phyloP scores from a whole-genome alignment of 2,113 vertebrate species.

The Toxotes chatareus region DNA sequence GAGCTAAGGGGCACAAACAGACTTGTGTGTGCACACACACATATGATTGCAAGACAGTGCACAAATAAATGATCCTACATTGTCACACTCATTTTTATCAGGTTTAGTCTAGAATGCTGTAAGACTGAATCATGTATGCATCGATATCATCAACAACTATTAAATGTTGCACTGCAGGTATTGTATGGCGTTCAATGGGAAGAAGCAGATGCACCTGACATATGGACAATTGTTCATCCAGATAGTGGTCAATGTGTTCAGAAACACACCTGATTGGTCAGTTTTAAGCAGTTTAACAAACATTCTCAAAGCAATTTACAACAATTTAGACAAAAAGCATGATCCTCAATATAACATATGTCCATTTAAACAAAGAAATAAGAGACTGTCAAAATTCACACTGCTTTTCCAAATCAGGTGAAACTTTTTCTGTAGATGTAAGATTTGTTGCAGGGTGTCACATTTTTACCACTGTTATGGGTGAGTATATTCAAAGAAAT shows the following conservation, averaged over 20 bases:
- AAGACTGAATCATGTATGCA: conserved; percentile 18
- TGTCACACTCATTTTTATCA: neutral
- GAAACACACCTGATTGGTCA: conserved; percentile 39
- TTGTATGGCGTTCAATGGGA: neutral
- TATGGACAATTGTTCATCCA: conserved; percentile 61
- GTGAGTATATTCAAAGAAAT: neutral
- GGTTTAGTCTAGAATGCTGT: neutral
- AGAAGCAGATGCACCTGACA: conserved; percentile 58
- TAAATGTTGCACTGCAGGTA: neutral
- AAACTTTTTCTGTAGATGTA: neutral
- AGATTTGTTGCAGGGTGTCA: neutral
- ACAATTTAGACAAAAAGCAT: neutral
- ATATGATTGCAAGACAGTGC: conserved; percentile 37
- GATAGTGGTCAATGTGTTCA: conserved; percentile 9
- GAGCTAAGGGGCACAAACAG: conserved; percentile 67
- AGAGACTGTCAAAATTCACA: neutral
- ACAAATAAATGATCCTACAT: conserved; percentile 33
- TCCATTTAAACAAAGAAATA: neutral
- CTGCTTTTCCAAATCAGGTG: neutral
- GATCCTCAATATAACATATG: neutral
- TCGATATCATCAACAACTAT: conserved; percentile 2
- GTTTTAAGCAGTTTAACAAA: conserved; percentile 30
- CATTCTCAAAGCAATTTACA: neutral
- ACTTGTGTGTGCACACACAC: conserved; percentile 33
- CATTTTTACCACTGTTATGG: neutral